phyloP scores from a whole-genome alignment of 2,113 vertebrate genomes.

The Dipodomys merriami region DNA sequence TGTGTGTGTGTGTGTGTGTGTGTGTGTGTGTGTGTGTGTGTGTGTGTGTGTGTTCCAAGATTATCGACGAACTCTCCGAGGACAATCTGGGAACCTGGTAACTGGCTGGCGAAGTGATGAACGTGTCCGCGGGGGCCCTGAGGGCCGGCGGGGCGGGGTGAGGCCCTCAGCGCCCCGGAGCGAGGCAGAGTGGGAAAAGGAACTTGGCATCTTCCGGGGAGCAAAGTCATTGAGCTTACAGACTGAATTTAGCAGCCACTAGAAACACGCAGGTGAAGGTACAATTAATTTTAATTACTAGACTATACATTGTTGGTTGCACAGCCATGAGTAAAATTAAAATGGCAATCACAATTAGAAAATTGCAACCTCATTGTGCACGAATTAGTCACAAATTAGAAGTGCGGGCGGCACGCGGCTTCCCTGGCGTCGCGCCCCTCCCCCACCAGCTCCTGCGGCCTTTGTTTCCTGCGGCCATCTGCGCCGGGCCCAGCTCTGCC shows the following conservation, averaged over 20 bases:
- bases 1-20: constrained; percentile 65
- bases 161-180: not conserved
- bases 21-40: constrained; percentile 66
- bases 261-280: constrained; percentile 92
- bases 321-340: constrained; percentile 98
- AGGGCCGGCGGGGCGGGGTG: not conserved
- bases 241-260: constrained; percentile 87
- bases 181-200: constrained; percentile 78
- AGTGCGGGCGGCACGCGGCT: constrained; percentile 83
- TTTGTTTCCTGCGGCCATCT: constrained; percentile 59
- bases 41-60: constrained; percentile 65
- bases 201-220: constrained; percentile 83
- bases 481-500: too few relatives aligned
- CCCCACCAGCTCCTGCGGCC: constrained; percentile 64
- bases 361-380: constrained; percentile 95
- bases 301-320: constrained; percentile 92
- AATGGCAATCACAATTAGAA: constrained; percentile 99
- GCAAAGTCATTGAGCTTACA: constrained; percentile 84
- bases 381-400: constrained; percentile 94
- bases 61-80: constrained; percentile 52
- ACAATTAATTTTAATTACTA: constrained; percentile 98
- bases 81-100: constrained; percentile 28
- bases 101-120: not conserved
- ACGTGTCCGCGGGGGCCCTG: not conserved
- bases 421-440: constrained; percentile 79